Base-by-base conservation (phyloP, 2,888 invertebrate genomes). In the Erpobdella octoculata region DNA sequence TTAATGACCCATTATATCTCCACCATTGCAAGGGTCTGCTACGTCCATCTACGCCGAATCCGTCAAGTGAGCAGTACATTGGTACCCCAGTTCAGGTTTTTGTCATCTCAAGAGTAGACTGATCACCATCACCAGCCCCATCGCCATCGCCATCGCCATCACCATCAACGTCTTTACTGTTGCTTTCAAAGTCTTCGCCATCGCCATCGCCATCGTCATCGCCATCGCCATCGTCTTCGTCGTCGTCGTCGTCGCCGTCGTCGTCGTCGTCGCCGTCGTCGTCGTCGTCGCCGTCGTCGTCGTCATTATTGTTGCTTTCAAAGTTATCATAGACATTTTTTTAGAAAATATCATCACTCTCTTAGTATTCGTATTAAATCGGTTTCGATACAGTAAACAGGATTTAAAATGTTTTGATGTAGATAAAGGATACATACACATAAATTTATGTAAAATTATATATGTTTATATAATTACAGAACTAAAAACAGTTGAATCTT, bases 171-270 rank as follows among this genome's bases (percentile, higher is more conserved):
- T 70, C 66, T 69, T 70, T 65, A 70, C 68, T 65, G 68, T 70
- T 65, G 31, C 67, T 64, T 68, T 70, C 70, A 70, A 68, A 64
- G 67, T 70, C 70, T 33, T 70, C 70, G 67, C 67, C 70, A 66
- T 68, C 70, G 67, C 67, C 70, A 70, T 67, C 70, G 67, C 67
- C 70, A 70, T 70, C 70, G 67, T 70, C 70, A 70, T 67, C 70
- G 67, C 67, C 70, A 70, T 70, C 70, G 67, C 67, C 70, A 70
- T 67, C 70, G 67, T 70, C 70, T 68, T 70, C 70, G 9, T 69
- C 67, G 9, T 28, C 67, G 9, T 69, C 67, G 67, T 70, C 70
- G 67, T 70, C 70, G 67, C 33, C 70, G 67, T 70, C 70, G 31
- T 70, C 70, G 67, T 71, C 71, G 70, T 38, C 71, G 36, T 65